Evolutionary conservation across 2,113 vertebrate genomes (phyloP), one percentile per base, ranked within the genome.

Genomic region (Takifugu bimaculatus): DNA sequence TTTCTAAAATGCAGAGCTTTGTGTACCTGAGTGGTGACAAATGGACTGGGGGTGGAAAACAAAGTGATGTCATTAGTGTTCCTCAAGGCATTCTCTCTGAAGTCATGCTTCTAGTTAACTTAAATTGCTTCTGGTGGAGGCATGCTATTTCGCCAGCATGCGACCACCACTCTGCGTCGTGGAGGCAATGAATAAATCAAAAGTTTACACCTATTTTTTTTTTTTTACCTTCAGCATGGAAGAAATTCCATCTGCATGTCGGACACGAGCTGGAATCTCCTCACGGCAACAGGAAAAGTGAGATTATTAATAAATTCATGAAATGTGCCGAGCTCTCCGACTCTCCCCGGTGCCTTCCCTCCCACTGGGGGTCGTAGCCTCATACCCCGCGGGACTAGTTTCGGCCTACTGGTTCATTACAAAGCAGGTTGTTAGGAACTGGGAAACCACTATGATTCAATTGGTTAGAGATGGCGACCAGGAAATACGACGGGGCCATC

Each of bases 291-390:
- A 28, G 45, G 47, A 63, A 43, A 63, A 50, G 58, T 63, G 54
- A 54, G 58, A 61, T 64, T 72, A 67, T 85, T 81, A 78, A 83
- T 80, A 77, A 56, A 84, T 84, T 65, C 4, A 83, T 82, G 57
- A 80, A 78, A 72, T 76, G 62, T 62, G 57, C 69, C 62, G 60
- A 70, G 47, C 48, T 75, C 25, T 61, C 54, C 68, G 48, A 56
- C 47, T 56, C 54, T n/a, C 26, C 5, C 27, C 0, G 51, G 73
- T 32, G 63, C 53, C 53, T 13, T n/a, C 32, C 28, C 26, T 26
- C 48, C 44, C 48, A 28, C 78, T 45, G 65, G 44, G 48, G 42
- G 44, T 73, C 50, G 13, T 5, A 15, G 69, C 73, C 60, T 56
- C 65, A 32, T 9, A 39, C 29, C 68, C 69, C 71, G 20, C 2